phyloP scores from a whole-genome alignment of 2,797 vertebrate genomes.

The Rhinogobio ventralis region DNA sequence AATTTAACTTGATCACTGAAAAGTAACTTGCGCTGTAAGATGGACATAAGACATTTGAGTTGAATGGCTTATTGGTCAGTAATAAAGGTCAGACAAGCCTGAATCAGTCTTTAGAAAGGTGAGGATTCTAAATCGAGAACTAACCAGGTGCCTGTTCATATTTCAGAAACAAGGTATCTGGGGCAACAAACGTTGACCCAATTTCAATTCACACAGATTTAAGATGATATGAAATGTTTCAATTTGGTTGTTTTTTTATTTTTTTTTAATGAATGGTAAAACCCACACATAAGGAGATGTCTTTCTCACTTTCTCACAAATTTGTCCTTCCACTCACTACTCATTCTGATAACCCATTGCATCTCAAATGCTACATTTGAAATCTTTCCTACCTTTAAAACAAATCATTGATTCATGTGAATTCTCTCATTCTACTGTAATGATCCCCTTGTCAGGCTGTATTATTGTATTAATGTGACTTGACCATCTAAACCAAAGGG shows the following conservation, averaged over 20 bases:
- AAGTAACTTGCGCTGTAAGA: neutral
- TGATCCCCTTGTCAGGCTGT: neutral
- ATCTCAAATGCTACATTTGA: neutral
- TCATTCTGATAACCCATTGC: neutral
- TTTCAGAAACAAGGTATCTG: conserved; percentile 6
- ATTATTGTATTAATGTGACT: neutral
- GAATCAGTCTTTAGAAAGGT: conserved; percentile 15
- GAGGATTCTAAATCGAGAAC: conserved; percentile 21
- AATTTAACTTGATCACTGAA: neutral
- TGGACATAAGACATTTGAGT: neutral
- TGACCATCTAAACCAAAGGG: neutral
- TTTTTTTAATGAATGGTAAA: neutral
- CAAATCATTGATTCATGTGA: neutral
- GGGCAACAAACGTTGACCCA: neutral
- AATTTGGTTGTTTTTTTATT: neutral
- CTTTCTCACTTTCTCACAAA: neutral
- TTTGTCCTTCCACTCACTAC: neutral
- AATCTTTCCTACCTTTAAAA: neutral
- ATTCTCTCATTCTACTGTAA: neutral
- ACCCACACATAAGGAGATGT: neutral
- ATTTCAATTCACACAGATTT: neutral
- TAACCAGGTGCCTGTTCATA: neutral
- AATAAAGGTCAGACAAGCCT: neutral
- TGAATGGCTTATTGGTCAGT: neutral
- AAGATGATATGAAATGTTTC: neutral